Percentiles rank a stretch among this genome's conserved stretches.
Evolutionary conservation across 2,797 vertebrate species (phyloP).

Genomic region (Hemitrygon akajei): DNA sequence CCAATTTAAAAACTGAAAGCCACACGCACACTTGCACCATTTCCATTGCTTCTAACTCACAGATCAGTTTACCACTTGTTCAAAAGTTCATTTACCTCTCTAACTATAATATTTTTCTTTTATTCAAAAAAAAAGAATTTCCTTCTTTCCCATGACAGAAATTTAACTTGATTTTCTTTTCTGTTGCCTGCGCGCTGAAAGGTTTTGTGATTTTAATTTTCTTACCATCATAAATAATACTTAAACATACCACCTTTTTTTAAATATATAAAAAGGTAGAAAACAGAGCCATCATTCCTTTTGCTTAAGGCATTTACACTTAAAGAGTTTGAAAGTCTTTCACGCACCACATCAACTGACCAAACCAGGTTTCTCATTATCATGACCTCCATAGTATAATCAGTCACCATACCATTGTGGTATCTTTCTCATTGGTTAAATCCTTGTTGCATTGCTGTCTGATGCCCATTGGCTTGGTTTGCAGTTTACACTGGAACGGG

Average conservation of each 20-base stretch:
- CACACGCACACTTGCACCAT: slow-evolving; percentile 8
- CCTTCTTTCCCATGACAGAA: slow-evolving; percentile 17
- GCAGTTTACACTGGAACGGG: slow-evolving; percentile 82
- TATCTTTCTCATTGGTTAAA: slow-evolving; percentile 12
- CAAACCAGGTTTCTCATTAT: background rate
- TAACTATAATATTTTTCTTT: slow-evolving; percentile 29
- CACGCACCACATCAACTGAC: slow-evolving; percentile 31
- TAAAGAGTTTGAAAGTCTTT: slow-evolving; percentile 40
- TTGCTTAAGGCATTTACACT: slow-evolving; percentile 70
- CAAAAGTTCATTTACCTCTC: slow-evolving; percentile 23
- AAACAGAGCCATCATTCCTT: slow-evolving; percentile 52
- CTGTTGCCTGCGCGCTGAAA: slow-evolving; percentile 10
- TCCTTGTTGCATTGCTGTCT: background rate
- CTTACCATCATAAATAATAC: slow-evolving; percentile 34
- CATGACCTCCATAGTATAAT: background rate
- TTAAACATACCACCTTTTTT: slow-evolving; percentile 36
- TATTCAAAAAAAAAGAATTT: background rate
- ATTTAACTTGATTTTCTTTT: background rate
- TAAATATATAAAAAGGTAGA: slow-evolving; percentile 49
- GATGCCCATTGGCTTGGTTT: background rate
- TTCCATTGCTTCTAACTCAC: slow-evolving; percentile 26
- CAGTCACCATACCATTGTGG: background rate
- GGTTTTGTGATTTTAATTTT: slow-evolving; percentile 26
- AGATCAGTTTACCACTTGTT: slow-evolving; percentile 6
- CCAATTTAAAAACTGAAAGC: slow-evolving; percentile 27